Percentiles rank a stretch among this genome's conserved stretches.
Evolutionary conservation across 2,888 invertebrate species (phyloP).

Genomic region (Chironomus tentans): DNA sequence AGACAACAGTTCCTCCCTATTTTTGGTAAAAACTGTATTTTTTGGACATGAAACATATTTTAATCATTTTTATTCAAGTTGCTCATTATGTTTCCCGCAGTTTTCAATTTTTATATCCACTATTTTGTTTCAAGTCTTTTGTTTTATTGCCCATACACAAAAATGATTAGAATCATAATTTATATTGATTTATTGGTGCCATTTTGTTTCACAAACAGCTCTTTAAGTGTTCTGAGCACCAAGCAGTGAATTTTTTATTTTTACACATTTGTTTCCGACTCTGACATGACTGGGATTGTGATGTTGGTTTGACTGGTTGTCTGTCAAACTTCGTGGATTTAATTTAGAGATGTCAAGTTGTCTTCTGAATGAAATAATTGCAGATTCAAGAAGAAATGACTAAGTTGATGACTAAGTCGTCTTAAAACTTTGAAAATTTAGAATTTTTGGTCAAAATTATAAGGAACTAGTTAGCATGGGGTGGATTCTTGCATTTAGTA

Average conservation of each 20-base stretch:
- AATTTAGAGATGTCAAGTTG: too few relatives aligned
- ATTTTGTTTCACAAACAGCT: constrained; percentile 1
- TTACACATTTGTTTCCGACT: background rate
- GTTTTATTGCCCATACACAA: background rate
- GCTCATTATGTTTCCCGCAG: background rate
- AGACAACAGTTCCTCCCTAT: background rate
- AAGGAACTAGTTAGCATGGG: too few relatives aligned
- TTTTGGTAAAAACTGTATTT: too few relatives aligned
- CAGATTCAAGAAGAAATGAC: too few relatives aligned
- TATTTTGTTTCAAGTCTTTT: background rate
- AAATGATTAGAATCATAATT: constrained; percentile 21
- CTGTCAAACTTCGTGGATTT: background rate
- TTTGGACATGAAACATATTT: background rate
- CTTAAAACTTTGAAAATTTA: too few relatives aligned
- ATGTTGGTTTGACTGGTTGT: too few relatives aligned
- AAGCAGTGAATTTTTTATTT: background rate
- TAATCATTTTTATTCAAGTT: background rate
- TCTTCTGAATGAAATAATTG: too few relatives aligned
- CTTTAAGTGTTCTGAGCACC: background rate
- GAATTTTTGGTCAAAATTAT: too few relatives aligned
- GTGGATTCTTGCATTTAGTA: too few relatives aligned
- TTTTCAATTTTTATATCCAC: background rate
- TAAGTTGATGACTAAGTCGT: too few relatives aligned
- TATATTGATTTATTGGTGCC: constrained; percentile 20
- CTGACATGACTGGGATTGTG: background rate